phyloP scores from a whole-genome alignment of 2,113 vertebrate species.

The Galeopterus variegatus region DNA sequence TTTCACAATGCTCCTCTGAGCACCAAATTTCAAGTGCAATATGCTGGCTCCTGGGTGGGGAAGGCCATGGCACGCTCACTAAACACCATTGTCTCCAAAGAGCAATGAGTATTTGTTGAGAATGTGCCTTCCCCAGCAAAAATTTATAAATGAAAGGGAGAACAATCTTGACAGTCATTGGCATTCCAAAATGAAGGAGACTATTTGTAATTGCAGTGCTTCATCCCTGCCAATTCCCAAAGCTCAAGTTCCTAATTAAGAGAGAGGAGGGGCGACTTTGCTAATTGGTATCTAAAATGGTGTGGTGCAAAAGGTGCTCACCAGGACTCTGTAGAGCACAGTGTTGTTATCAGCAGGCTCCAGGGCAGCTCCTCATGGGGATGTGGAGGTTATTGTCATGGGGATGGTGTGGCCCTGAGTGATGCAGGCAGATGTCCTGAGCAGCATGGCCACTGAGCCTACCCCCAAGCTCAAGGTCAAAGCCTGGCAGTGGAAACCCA shows the following conservation, averaged over 20 bases:
- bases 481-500: not conserved
- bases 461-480: not conserved
- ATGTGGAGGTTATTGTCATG: not conserved
- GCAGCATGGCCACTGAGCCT: accelerated
- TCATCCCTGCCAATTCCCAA: not conserved
- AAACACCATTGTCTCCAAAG: not conserved
- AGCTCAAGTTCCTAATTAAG: not conserved
- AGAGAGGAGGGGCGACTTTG: not conserved
- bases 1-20: not conserved
- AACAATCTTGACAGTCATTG: not conserved
- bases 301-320: too few relatives aligned
- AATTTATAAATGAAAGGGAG: not conserved
- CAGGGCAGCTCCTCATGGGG: too few relatives aligned
- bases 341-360: accelerated
- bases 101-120: not conserved
- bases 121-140: not conserved
- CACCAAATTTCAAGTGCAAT: accelerated
- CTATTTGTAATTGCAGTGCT: not conserved
- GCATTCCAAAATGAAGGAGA: not conserved
- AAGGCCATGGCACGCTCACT: accelerated
- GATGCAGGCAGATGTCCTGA: not conserved
- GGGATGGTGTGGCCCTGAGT: too few relatives aligned
- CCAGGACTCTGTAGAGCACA: too few relatives aligned
- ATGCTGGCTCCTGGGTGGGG: not conserved
- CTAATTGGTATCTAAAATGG: not conserved